These are phyloP conservation scores for Procavia capensis DNA, from an alignment of 2,113 vertebrate genomes.

Conservation along the genomic window DNA sequence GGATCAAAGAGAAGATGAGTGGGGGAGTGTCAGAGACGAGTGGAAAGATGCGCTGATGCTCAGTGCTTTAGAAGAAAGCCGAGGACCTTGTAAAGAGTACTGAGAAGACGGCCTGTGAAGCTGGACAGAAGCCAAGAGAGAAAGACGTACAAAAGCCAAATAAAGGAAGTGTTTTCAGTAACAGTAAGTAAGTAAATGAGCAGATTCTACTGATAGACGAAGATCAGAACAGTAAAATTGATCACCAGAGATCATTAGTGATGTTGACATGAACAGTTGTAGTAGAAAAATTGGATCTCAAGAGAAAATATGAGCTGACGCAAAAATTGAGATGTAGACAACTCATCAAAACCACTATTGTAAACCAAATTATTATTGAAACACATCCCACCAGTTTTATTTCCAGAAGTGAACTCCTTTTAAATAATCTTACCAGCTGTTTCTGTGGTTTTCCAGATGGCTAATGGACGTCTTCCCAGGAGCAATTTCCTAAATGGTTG, in stretches of 20 bases:
- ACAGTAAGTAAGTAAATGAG: not conserved
- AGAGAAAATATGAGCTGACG: not conserved
- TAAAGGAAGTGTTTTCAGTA: not conserved
- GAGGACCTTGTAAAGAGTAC: not conserved
- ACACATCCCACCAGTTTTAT: conserved; percentile 18
- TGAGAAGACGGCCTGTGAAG: not conserved
- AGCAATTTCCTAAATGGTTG: conserved; percentile 41
- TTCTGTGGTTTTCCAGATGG: conserved; percentile 52
- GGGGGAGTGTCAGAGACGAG: not conserved
- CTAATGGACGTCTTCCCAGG: not conserved
- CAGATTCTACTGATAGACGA: too few species aligned
- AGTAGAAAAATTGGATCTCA: not conserved
- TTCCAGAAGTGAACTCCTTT: conserved; percentile 54
- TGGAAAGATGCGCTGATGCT: not conserved
- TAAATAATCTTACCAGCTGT: conserved; percentile 48
- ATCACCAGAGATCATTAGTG: not conserved
- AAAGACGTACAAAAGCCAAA: not conserved
- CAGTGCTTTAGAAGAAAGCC: not conserved
- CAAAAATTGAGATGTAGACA: conserved; percentile 46
- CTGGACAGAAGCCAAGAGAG: not conserved
- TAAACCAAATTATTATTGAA: conserved; percentile 20
- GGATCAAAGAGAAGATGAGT: not conserved
- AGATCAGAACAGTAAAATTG: not conserved
- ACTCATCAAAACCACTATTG: not conserved
- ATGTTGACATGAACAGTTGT: not conserved